Conservation (phyloP, 2,113 vertebrate species). For the Paramormyrops kingsleyae region DNA sequence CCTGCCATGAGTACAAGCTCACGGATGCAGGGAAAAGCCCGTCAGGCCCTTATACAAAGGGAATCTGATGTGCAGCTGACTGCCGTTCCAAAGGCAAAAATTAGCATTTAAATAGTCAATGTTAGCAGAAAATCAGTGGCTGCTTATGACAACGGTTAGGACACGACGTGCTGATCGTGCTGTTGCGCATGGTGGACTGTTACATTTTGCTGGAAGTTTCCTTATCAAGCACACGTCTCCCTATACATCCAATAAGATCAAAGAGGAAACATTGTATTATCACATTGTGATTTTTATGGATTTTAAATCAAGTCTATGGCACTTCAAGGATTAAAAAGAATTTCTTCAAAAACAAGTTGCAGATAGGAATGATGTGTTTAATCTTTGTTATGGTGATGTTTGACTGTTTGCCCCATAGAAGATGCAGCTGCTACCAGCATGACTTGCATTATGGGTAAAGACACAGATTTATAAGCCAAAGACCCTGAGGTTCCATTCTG, state of each 20-base stretch:
- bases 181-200: neutral
- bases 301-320: neutral
- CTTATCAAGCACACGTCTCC: neutral
- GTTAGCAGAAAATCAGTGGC: neutral
- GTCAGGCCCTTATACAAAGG: neutral
- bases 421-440: neutral
- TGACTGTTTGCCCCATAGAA: neutral
- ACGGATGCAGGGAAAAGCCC: neutral
- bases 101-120: slow-evolving; percentile 7
- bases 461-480: neutral
- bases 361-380: neutral
- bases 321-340: neutral
- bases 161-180: neutral
- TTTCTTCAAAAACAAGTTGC: neutral
- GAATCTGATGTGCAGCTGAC: neutral
- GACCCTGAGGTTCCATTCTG: neutral
- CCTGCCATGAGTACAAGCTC: neutral
- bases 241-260: neutral
- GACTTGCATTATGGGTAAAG: neutral
- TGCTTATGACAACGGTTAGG: neutral
- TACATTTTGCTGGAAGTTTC: neutral
- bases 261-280: neutral
- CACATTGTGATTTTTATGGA: neutral
- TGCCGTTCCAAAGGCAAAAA: neutral
- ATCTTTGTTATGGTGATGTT: neutral